Evolutionary conservation across 53 echinoderm and acorn worm species (phyloP).

Genomic region (Pentamera pediparva): DNA sequence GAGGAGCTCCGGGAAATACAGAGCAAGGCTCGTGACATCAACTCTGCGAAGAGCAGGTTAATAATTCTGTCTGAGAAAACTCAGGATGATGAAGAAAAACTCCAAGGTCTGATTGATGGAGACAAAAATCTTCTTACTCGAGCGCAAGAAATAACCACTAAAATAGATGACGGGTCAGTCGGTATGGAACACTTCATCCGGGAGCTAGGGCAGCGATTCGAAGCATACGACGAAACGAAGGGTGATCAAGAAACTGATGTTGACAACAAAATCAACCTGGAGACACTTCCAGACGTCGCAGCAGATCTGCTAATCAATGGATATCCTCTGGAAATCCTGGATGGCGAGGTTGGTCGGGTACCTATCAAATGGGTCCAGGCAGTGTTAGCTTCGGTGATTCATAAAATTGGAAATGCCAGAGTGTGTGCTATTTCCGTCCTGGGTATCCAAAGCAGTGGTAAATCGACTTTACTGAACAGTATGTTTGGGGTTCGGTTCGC

Average conservation of each 20-base stretch:
- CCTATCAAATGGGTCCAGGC: constrained; percentile 32
- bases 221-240: constrained; percentile 6
- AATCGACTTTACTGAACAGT: constrained; percentile 18
- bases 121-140: not conserved
- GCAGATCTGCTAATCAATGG: constrained; percentile 12
- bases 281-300: constrained; percentile 1
- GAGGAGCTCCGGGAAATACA: constrained; percentile 10
- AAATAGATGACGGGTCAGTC: not conserved
- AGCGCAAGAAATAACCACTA: not conserved
- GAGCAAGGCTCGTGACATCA: constrained; percentile 4
- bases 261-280: not conserved
- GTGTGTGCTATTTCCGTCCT: constrained; percentile 18
- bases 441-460: constrained; percentile 29
- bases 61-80: not conserved
- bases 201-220: constrained; percentile 17
- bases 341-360: constrained; percentile 29
- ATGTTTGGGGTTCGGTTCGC: constrained; percentile 25
- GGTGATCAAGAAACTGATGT: not conserved
- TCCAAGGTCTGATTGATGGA: not conserved
- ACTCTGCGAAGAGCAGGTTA: not conserved
- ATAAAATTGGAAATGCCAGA: not conserved
- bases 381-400: not conserved
- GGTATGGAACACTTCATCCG: constrained; percentile 28
- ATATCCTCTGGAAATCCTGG: constrained; percentile 23
- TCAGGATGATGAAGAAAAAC: not conserved